Conservation (phyloP, 2,113 vertebrate species). For the Hyaena hyaena region DNA sequence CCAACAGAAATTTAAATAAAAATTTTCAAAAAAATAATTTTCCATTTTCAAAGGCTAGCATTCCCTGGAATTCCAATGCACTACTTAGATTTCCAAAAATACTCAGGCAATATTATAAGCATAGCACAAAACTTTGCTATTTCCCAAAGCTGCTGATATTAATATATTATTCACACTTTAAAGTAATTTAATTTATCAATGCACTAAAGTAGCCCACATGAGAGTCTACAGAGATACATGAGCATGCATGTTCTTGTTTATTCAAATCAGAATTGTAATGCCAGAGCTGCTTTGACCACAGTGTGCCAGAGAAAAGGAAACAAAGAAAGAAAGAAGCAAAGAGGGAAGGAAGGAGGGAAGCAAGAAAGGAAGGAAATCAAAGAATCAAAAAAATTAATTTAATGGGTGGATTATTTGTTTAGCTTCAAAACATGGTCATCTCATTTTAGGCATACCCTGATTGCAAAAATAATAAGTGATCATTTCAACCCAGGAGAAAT, state of each 20-base stretch:
- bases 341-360: neutral
- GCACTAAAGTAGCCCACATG: neutral
- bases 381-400: neutral
- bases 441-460: neutral
- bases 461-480: neutral
- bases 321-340: neutral
- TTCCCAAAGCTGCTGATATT: neutral
- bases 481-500: neutral
- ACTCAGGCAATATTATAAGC: neutral
- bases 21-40: neutral
- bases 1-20: neutral
- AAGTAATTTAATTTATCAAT: neutral
- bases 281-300: neutral
- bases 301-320: neutral
- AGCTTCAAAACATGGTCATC: neutral
- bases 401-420: neutral
- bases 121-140: neutral
- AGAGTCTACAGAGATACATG: neutral
- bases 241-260: neutral
- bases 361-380: neutral
- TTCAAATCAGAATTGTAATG: neutral
- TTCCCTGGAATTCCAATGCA: neutral
- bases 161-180: neutral
- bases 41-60: neutral
- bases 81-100: neutral